Conservation (phyloP, 2,888 invertebrate genomes). For the Entomobrya multifasciata region DNA sequence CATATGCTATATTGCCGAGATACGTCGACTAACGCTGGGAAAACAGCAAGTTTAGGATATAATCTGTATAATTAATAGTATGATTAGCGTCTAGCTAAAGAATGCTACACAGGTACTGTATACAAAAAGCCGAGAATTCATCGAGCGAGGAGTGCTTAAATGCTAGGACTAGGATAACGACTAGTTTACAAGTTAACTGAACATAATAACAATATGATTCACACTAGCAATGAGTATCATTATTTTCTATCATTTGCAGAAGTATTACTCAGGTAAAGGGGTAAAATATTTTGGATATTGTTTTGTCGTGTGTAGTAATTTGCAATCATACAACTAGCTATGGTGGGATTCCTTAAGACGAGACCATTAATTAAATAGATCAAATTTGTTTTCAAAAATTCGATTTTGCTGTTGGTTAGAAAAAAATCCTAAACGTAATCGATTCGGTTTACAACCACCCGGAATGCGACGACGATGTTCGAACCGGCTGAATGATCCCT, state of each 20-base stretch:
- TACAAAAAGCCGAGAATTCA: conserved; percentile 21
- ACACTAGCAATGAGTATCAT: background rate
- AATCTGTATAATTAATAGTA: no score
- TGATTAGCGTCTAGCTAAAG: background rate
- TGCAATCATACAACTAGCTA: background rate
- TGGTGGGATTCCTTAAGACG: background rate
- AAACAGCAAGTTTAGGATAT: no score
- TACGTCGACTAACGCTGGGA: no score
- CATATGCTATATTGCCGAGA: no score
- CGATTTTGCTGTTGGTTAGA: background rate
- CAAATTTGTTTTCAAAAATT: background rate
- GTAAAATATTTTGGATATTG: background rate
- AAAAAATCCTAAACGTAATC: conserved; percentile 12
- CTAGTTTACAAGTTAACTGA: conserved; percentile 11
- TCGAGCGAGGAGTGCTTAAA: no score
- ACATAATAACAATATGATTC: background rate
- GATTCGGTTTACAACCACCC: conserved; percentile 78
- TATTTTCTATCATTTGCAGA: background rate
- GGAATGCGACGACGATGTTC: conserved; percentile 77
- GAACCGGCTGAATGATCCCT: conserved; percentile 79
- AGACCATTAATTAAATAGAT: background rate
- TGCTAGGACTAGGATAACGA: no score
- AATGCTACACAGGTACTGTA: conserved; percentile 39
- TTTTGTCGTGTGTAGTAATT: background rate
- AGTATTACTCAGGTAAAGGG: conserved; percentile 17